These are phyloP conservation scores for Mastacembelus armatus DNA, from an alignment of 2,797 vertebrate species.

Conservation along the genomic window DNA sequence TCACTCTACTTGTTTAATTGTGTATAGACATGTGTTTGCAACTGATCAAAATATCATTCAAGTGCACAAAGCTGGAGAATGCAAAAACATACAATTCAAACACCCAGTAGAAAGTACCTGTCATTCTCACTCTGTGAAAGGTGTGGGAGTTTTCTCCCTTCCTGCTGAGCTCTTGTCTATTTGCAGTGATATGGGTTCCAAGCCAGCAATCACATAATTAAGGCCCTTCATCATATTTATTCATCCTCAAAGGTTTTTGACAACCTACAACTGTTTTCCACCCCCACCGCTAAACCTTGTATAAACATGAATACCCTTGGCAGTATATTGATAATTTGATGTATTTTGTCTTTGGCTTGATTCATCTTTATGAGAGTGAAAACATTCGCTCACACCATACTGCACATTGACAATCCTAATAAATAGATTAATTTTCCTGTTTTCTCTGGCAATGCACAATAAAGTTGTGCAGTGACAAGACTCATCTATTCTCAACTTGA, in stretches of 20 bases:
- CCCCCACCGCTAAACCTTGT: conserved; percentile 76
- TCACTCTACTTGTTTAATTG: neutral
- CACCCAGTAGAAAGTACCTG: conserved; percentile 63
- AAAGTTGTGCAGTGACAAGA: conserved; percentile 16
- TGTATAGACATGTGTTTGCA: conserved; percentile 18
- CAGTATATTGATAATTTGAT: conserved; percentile 65
- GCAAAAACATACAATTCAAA: conserved; percentile 47
- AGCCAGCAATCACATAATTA: conserved; percentile 82
- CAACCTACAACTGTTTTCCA: conserved; percentile 79
- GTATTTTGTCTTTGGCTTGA: conserved; percentile 60
- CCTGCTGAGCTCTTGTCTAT: conserved; percentile 77
- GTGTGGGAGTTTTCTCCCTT: conserved; percentile 76
- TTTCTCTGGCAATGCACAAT: conserved; percentile 23
- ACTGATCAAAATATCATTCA: conserved; percentile 53
- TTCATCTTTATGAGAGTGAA: conserved; percentile 53
- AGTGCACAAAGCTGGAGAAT: conserved; percentile 46
- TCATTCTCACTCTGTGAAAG: conserved; percentile 69
- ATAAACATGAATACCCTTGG: conserved; percentile 75
- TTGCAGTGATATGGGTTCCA: conserved; percentile 79
- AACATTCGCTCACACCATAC: conserved; percentile 20
- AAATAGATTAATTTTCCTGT: conserved; percentile 45
- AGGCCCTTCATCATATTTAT: conserved; percentile 81
- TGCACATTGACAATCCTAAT: conserved; percentile 38
- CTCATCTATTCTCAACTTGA: conserved; percentile 26
- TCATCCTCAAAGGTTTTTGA: conserved; percentile 80